Base-by-base conservation (phyloP, 30 jellyfish, hydroid and myxozoan genomes). In the Hydractinia echinata region DNA sequence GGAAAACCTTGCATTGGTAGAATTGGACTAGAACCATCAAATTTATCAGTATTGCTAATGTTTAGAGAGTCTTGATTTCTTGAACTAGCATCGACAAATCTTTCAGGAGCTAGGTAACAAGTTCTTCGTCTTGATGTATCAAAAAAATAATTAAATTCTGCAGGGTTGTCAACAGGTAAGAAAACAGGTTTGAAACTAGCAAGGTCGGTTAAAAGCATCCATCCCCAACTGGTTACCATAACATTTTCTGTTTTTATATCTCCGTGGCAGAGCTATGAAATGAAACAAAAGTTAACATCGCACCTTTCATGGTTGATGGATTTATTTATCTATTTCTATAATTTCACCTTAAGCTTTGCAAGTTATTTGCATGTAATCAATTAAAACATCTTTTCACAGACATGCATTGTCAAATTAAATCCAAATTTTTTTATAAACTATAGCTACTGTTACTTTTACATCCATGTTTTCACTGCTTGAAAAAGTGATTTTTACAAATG, bases 101-200 rank as follows among this genome's bases (percentile, higher is more conserved):
- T 83, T 77, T 94, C 99, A 81, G 99, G 99, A 71, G 99, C 97
- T 61, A 94, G 76, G 86, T 88, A 89, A 86, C 99, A 94, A 4
- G 95, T 85, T 49, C 97, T 89, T 60, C 97, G 86, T 15, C 99
- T 78, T 51, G 99, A 86, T 11, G 99, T 94, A 73, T 94, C 99
- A 73, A 94, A 94, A 79, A 94, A 94, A 79, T 94, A 94, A 53
- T 94, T 94, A 84, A 89, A 94, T 78, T 94, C 97, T 11, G 97
- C 96, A 13, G 97, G 99, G 82, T 88, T 94, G 70, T 94, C 99
- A 55, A 86, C 91, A 10, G 96, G 97, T 53, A 94, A 88, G 68
- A 81, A 84, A 66, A 89, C 99, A 68, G 99, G 99, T 60, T 94
- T 94, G 76, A 84, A 89, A 78, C 96, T 88, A 4, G 99, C 96